phyloP scores from a whole-genome alignment of 1,140 invertebrate genomes.

The Lithobius niger region DNA sequence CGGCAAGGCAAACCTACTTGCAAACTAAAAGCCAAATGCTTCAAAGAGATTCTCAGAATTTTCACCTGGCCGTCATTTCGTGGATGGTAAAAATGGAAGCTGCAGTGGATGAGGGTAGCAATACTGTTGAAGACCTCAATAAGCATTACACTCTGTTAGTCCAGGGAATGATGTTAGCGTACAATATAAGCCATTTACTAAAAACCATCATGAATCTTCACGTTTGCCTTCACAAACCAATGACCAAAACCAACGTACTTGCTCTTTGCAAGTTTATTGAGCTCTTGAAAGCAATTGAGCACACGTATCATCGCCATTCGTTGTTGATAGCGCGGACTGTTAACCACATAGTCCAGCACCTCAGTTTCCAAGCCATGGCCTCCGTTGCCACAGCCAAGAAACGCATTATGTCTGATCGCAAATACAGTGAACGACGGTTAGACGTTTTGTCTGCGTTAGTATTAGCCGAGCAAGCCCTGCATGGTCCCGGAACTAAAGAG shows the following conservation, averaged over 20 bases:
- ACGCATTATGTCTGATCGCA: conserved; percentile 40
- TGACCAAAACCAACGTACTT: conserved; percentile 60
- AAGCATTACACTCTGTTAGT: conserved; percentile 41
- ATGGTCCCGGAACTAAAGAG: conserved; percentile 39
- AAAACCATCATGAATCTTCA: conserved; percentile 64
- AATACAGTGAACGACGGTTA: conserved; percentile 44
- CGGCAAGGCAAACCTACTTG: conserved; percentile 42
- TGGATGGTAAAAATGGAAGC: conserved; percentile 49
- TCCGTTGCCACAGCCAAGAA: conserved; percentile 41
- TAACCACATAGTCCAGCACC: conserved; percentile 52
- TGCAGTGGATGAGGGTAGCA: conserved; percentile 16
- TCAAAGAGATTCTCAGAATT: conserved; percentile 40
- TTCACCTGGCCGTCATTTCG: conserved; percentile 37
- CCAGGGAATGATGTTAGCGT: conserved; percentile 44
- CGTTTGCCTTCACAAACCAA: conserved; percentile 52
- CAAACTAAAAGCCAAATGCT: conserved; percentile 41
- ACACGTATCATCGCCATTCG: conserved; percentile 44
- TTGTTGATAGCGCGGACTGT: conserved; percentile 41
- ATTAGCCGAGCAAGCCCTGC: conserved; percentile 51
- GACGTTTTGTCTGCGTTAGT: conserved; percentile 56
- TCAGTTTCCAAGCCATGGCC: conserved; percentile 47
- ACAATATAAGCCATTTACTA: conserved; percentile 39
- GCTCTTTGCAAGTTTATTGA: conserved; percentile 67
- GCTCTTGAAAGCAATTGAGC: conserved; percentile 59
- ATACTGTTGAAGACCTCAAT: conserved; percentile 41